Evolutionary conservation across 2,888 invertebrate species (phyloP).

Genomic region (Acleris laterana): DNA sequence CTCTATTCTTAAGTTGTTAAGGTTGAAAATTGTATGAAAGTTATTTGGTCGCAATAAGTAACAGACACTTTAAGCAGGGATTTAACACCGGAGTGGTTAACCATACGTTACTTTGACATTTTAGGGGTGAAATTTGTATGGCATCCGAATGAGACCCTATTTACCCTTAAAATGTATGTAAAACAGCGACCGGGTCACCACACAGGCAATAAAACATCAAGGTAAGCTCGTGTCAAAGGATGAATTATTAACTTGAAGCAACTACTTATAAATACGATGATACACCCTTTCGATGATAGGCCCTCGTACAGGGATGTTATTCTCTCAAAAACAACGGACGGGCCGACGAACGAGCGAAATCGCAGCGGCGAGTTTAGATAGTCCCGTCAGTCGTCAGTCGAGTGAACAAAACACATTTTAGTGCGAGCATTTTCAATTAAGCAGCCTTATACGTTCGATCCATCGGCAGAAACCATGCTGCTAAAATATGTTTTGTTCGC

Average conservation of each 20-base stretch:
- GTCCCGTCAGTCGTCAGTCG: too few species aligned
- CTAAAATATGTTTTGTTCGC: too few species aligned
- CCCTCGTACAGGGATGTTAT: too few species aligned
- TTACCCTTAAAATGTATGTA: constrained; percentile 28
- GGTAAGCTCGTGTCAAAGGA: background rate
- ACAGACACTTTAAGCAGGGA: constrained; percentile 51
- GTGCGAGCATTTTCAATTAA: too few species aligned
- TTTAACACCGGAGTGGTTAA: constrained; percentile 58
- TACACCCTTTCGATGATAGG: too few species aligned
- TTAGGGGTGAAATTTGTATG: constrained; percentile 48
- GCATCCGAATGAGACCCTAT: constrained; percentile 45
- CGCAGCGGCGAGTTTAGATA: too few species aligned
- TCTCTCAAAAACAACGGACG: too few species aligned
- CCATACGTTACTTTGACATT: constrained; percentile 57
- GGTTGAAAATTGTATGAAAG: constrained; percentile 2
- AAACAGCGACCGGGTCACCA: constrained; percentile 17
- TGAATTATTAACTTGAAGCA: background rate
- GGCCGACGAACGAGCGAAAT: too few species aligned
- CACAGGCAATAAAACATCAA: background rate
- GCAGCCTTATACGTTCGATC: too few species aligned
- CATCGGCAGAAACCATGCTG: too few species aligned
- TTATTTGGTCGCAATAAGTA: constrained; percentile 39
- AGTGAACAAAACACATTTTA: too few species aligned
- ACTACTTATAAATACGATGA: too few species aligned
- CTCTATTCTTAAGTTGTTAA: background rate